A percentile compares a stretch with the other conserved stretches of the same genome.
Conservation (phyloP, 1,140 invertebrate genomes). For the Drosophila funebris region DNA sequence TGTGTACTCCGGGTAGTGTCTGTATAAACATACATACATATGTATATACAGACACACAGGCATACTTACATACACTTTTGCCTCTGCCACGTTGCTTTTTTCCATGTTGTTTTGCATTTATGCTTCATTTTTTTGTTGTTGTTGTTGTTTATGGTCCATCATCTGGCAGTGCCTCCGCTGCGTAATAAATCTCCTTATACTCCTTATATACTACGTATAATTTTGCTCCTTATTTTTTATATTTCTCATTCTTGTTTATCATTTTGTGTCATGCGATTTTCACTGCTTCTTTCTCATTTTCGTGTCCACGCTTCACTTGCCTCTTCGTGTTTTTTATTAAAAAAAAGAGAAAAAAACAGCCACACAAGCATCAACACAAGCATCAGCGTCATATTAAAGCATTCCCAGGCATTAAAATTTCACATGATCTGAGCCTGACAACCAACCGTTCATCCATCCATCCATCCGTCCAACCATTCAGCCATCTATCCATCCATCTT, state of each 20-base stretch:
- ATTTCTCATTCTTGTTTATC: constrained; percentile 77
- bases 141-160: constrained; percentile 73
- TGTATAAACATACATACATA: constrained; percentile 36
- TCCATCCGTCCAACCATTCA: constrained; percentile 39
- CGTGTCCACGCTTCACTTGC: constrained; percentile 20
- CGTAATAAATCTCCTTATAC: constrained; percentile 77
- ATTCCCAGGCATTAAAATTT: constrained; percentile 80
- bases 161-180: constrained; percentile 62
- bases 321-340: constrained; percentile 76
- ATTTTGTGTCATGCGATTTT: constrained; percentile 81
- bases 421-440: constrained; percentile 64
- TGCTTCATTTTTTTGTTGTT: constrained; percentile 11
- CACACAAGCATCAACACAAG: no score
- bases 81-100: constrained; percentile 31
- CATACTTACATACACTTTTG: constrained; percentile 43
- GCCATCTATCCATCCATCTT: constrained; percentile 68
- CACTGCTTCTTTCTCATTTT: constrained; percentile 32
- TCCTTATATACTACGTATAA: constrained; percentile 28
- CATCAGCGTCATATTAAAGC: constrained; percentile 73
- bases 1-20: constrained; percentile 13
- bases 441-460: constrained; percentile 31
- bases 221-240: no score
- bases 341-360: no score
- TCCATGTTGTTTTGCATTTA: constrained; percentile 71
- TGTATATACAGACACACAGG: constrained; percentile 6